Evolutionary conservation across 2,797 vertebrate genomes (phyloP).

Genomic region (Peromyscus attwateri): DNA sequence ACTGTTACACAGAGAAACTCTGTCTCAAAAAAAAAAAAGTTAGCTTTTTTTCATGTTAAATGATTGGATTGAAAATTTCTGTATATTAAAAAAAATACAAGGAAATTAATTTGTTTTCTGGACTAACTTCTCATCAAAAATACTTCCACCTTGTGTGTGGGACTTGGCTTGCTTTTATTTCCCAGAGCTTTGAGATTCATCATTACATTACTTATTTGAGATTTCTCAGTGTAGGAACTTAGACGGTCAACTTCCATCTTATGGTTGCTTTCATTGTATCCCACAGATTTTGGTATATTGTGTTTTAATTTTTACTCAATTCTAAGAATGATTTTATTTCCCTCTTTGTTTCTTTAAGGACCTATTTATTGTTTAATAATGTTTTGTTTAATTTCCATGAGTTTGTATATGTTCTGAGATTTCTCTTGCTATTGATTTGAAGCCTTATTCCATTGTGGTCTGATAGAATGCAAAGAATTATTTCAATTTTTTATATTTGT

Average conservation of each 20-base stretch:
- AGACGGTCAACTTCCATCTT: not conserved
- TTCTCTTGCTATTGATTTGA: not conserved
- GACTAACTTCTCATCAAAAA: conserved; percentile 32
- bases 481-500: not conserved
- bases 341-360: not conserved
- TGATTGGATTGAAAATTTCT: conserved; percentile 1
- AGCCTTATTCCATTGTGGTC: not conserved
- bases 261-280: not conserved
- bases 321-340: not conserved
- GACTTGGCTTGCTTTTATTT: not conserved
- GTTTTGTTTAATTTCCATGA: not conserved
- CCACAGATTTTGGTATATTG: not conserved
- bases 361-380: not conserved
- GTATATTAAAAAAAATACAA: not conserved
- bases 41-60: not conserved
- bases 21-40: no score
- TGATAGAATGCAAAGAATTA: not conserved
- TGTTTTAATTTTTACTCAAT: not conserved
- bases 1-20: no score
- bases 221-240: not conserved
- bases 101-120: not conserved
- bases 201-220: not conserved
- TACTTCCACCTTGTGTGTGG: not conserved
- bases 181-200: not conserved
- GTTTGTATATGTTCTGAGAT: not conserved